Conservation (phyloP, 2,888 invertebrate species). For the Deilephila porcellus region DNA sequence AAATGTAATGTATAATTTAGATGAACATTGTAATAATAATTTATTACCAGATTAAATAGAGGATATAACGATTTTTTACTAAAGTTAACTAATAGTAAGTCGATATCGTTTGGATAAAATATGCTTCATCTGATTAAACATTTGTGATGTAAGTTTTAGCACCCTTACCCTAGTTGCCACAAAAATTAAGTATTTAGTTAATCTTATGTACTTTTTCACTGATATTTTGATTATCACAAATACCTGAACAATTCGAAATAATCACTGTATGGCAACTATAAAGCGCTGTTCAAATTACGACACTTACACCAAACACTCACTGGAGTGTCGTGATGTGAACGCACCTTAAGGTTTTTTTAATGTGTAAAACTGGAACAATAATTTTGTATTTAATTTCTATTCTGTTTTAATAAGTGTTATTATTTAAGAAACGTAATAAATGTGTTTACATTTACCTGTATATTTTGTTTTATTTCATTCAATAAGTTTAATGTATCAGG, state of each 20-base stretch:
- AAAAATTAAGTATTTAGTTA: neutral
- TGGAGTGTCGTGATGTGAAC: no score
- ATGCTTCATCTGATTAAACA: neutral
- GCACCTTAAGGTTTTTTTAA: no score
- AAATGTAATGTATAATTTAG: no score
- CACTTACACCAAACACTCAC: no score
- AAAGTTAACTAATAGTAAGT: no score
- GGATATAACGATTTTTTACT: no score
- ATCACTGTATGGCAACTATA: neutral
- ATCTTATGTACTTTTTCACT: neutral
- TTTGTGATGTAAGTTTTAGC: neutral
- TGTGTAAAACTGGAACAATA: constrained; percentile 16
- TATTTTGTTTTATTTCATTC: neutral
- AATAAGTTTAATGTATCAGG: neutral
- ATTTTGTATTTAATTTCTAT: constrained; percentile 1
- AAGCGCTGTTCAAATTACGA: no score
- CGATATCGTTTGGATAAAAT: no score
- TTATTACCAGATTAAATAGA: no score
- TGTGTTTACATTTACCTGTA: constrained; percentile 10
- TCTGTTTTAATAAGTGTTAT: neutral
- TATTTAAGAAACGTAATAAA: constrained; percentile 12
- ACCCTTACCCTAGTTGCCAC: neutral
- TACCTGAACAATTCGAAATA: neutral
- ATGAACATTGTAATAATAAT: no score
- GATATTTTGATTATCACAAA: neutral